Evolutionary conservation across 2,113 vertebrate genomes (phyloP), one percentile per base, ranked within the genome.

Genomic region (Sapayoa aenigma): DNA sequence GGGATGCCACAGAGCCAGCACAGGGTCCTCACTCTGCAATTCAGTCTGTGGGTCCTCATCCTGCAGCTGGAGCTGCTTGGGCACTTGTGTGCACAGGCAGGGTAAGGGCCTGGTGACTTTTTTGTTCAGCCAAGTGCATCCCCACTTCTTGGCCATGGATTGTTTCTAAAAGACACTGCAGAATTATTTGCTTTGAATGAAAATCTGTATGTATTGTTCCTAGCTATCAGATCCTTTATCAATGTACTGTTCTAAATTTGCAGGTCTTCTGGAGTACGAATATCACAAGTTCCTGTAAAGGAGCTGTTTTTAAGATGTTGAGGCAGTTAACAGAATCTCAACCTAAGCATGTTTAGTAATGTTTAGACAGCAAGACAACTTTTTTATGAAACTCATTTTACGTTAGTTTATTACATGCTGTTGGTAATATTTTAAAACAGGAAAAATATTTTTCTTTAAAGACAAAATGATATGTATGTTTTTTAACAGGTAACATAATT

Each of bases 341-440:
- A 71, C 92, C 81, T 96, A 85, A 95, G 95, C 95, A 96, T 97
- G 95, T 96, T 95, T 96, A 93, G 95, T 74, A 90, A 94, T 21
- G 74, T 93, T 88, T 95, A 91, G 90, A 94, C 83, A 96, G 92
- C 90, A 97, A 92, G 93, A 96, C 82, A 93, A 96, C 95, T 95
- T 97, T 97, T 97, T 96, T 96, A 96, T 96, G 95, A 97, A 95
- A 95, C 86, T 96, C 96, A 95, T 97, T 96, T 97, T 96, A 95
- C 93, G 87, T 97, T 97, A 67, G 82, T 97, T 97, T 96, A 96
- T 97, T 97, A 97, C 95, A 97, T 87, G 67, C 91, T 89, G 89
- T 95, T 94, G 83, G 90, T 94, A 96, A 97, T 97, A 96, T 97
- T 98, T 97, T 97, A 94, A 97, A 96, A 96, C 96, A 96, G 96